phyloP scores from a whole-genome alignment of 2,888 invertebrate species.

The Zygothrica quintamaculata region DNA sequence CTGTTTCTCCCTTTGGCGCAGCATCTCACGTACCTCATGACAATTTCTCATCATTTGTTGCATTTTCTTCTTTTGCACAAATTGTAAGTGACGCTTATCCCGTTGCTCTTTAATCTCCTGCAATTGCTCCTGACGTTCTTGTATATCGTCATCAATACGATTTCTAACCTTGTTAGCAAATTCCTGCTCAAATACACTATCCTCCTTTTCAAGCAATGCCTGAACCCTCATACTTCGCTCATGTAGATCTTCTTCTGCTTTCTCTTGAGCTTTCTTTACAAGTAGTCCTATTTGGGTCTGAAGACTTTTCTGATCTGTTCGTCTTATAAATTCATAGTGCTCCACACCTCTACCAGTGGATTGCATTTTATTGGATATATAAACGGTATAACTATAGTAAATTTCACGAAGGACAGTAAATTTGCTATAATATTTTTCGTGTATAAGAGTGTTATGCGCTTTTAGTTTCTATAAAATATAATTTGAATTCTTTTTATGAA shows the following conservation, averaged over 20 bases:
- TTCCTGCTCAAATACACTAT: constrained; percentile 78
- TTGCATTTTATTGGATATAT: constrained; percentile 41
- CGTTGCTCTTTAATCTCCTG: constrained; percentile 72
- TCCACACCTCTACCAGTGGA: constrained; percentile 47
- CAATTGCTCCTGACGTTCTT: constrained; percentile 72
- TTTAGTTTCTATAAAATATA: not conserved
- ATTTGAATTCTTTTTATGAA: constrained; percentile 2
- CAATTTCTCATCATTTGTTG: constrained; percentile 82
- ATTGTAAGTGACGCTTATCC: constrained; percentile 58
- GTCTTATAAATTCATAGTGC: constrained; percentile 71
- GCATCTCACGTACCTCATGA: constrained; percentile 79
- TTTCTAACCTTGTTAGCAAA: constrained; percentile 77
- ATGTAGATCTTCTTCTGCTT: constrained; percentile 67
- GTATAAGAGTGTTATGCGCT: no score
- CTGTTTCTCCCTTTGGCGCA: constrained; percentile 70
- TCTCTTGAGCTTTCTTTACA: constrained; percentile 77
- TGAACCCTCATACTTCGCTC: constrained; percentile 67
- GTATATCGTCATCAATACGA: constrained; percentile 80
- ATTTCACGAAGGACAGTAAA: no score
- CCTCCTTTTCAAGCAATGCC: constrained; percentile 74
- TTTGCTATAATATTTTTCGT: no score
- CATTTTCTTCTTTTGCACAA: constrained; percentile 71
- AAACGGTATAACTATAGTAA: not conserved
- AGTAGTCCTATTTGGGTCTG: constrained; percentile 74
- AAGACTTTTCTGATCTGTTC: constrained; percentile 80